Conservation (phyloP, 2,797 vertebrate genomes). For the Sphenodon punctatus region DNA sequence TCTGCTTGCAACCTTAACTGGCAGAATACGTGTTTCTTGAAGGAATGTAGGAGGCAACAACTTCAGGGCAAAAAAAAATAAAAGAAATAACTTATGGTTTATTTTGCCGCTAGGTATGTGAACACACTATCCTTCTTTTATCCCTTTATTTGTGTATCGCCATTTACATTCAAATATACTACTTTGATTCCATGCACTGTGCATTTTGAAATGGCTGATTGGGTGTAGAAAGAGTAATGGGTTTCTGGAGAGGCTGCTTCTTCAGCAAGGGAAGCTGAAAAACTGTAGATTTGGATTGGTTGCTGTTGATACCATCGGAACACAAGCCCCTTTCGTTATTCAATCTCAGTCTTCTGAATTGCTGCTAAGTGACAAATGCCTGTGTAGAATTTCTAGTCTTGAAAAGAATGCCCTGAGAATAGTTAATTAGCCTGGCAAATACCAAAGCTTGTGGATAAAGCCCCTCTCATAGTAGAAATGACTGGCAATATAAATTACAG, state of each 20-base stretch:
- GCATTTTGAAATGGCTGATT: conserved; percentile 7
- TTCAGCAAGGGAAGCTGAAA: background rate
- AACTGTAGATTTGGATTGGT: background rate
- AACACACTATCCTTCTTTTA: background rate
- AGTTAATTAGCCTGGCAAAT: background rate
- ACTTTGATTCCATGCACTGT: background rate
- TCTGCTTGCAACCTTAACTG: conserved; percentile 7
- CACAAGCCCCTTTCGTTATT: background rate
- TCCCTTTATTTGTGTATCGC: background rate
- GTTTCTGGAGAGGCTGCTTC: conserved; percentile 12
- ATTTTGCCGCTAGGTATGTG: background rate
- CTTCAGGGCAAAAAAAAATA: conserved; percentile 44
- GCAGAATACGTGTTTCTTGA: conserved; percentile 25
- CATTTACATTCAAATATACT: conserved; percentile 28
- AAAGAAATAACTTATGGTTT: conserved; percentile 14
- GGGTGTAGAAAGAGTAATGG: background rate
- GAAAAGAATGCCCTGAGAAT: background rate
- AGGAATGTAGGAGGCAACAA: conserved; percentile 10
- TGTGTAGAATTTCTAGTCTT: background rate
- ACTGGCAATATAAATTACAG: background rate
- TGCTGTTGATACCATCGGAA: background rate
- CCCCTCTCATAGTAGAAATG: background rate
- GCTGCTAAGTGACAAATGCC: background rate
- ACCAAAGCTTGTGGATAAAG: background rate
- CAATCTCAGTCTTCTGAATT: background rate